Percentiles rank a stretch among this genome's conserved stretches.
Conservation (phyloP, 2,797 vertebrate species). For the Sebastes vulpes region DNA sequence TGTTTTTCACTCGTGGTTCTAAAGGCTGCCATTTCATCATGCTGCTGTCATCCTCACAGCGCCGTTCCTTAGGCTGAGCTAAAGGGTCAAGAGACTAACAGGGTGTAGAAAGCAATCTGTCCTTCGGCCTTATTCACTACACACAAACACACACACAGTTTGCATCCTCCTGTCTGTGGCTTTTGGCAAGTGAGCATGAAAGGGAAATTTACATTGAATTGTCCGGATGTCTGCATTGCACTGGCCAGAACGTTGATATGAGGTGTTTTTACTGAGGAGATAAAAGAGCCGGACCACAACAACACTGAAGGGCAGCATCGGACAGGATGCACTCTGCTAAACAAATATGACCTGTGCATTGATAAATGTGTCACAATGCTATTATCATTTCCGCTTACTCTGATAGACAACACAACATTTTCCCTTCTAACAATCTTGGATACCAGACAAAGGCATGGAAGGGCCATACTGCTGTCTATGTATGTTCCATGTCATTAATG, state of each 20-base stretch:
- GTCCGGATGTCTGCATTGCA: slow-evolving; percentile 64
- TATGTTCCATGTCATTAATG: background rate
- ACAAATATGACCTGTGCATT: slow-evolving; percentile 49
- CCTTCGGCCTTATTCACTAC: background rate
- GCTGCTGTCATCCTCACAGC: slow-evolving; percentile 37
- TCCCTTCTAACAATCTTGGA: slow-evolving; percentile 29
- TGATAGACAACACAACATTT: slow-evolving; percentile 39
- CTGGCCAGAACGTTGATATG: slow-evolving; percentile 38
- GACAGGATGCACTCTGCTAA: slow-evolving; percentile 70
- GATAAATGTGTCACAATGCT: slow-evolving; percentile 59
- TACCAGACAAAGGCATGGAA: background rate
- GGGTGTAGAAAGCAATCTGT: slow-evolving; percentile 23
- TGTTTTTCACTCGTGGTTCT: slow-evolving; percentile 47
- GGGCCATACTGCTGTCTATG: background rate
- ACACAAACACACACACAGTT: slow-evolving; percentile 6
- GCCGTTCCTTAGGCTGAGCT: slow-evolving; percentile 29
- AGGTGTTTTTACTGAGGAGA: slow-evolving; percentile 72
- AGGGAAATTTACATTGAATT: slow-evolving; percentile 57
- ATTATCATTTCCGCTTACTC: slow-evolving; percentile 42
- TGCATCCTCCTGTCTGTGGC: slow-evolving; percentile 33
- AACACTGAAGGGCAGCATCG: slow-evolving; percentile 19
- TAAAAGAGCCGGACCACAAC: slow-evolving; percentile 53
- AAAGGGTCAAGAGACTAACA: slow-evolving; percentile 27
- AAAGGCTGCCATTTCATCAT: slow-evolving; percentile 43
- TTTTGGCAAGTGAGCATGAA: slow-evolving; percentile 52